Conservation (phyloP, 2,113 vertebrate species). For the Pluvialis apricaria region DNA sequence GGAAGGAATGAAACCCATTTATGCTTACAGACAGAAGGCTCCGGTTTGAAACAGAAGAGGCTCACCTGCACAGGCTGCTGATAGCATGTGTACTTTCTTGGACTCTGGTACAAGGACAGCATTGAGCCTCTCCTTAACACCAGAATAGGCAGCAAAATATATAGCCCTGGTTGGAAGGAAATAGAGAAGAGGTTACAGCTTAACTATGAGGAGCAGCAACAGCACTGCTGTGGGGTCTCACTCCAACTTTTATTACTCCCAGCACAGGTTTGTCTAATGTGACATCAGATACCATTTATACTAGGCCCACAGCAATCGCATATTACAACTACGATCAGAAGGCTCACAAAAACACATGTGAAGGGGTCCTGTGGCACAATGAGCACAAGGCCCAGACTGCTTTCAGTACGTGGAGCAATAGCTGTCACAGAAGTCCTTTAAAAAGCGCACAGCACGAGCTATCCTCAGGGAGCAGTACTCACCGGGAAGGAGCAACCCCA, state of each 20-base stretch:
- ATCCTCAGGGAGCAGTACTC: not conserved
- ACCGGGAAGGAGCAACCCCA: conserved; percentile 70
- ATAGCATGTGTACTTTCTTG: conserved; percentile 65
- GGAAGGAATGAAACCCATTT: not conserved
- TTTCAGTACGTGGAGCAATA: not conserved
- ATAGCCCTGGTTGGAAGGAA: conserved; percentile 56
- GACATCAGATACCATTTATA: not conserved
- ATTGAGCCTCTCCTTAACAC: conserved; percentile 62
- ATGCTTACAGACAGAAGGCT: not conserved
- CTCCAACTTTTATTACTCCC: not conserved
- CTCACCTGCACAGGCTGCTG: conserved; percentile 68
- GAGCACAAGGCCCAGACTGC: not conserved
- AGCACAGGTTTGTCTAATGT: not conserved
- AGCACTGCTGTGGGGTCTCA: not conserved
- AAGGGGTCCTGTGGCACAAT: not conserved
- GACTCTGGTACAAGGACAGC: conserved; percentile 49
- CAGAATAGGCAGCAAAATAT: conserved; percentile 70
- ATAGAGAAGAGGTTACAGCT: not conserved
- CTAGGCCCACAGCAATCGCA: not conserved
- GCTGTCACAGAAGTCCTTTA: not conserved
- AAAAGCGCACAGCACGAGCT: not conserved
- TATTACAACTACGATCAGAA: not conserved
- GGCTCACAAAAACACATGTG: not conserved
- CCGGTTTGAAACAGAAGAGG: not conserved
- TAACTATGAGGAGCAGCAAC: not conserved